Percentiles rank a stretch among this genome's conserved stretches.
Evolutionary conservation across 2,113 vertebrate genomes (phyloP).

Genomic region (Turnix velox): DNA sequence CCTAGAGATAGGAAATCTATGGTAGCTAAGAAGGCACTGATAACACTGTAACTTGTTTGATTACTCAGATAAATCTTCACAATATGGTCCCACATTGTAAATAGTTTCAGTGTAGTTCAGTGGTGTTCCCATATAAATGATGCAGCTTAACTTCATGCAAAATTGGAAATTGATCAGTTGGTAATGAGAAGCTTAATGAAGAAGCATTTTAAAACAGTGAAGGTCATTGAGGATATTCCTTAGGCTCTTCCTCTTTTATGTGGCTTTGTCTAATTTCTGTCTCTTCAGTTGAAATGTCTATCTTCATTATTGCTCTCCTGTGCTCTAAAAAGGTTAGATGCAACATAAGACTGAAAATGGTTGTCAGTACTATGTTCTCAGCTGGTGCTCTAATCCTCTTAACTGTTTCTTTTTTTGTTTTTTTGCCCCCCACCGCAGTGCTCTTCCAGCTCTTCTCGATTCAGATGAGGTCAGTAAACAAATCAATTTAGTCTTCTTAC

Average conservation of each 20-base stretch:
- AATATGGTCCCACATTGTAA: background rate
- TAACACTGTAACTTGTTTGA: background rate
- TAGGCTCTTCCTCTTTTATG: background rate
- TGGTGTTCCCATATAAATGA: background rate
- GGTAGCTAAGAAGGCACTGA: background rate
- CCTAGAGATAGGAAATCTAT: rapidly evolving
- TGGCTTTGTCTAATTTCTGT: background rate
- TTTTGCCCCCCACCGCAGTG: slow-evolving; percentile 42
- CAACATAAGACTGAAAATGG: background rate
- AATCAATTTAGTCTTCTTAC: slow-evolving; percentile 22
- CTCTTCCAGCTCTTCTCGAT: slow-evolving; percentile 82
- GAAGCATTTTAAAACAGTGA: background rate
- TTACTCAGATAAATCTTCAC: background rate
- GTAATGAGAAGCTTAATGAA: background rate
- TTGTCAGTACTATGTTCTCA: background rate
- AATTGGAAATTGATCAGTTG: background rate
- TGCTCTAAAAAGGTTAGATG: background rate
- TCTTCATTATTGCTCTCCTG: background rate
- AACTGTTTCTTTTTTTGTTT: background rate
- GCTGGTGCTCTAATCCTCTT: background rate
- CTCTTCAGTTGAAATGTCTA: background rate
- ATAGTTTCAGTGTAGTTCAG: background rate
- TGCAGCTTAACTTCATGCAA: background rate
- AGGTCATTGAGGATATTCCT: background rate
- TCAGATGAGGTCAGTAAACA: slow-evolving; percentile 82